Evolutionary conservation across 2,888 invertebrate genomes (phyloP).

Genomic region (Clitarchus hookeri): DNA sequence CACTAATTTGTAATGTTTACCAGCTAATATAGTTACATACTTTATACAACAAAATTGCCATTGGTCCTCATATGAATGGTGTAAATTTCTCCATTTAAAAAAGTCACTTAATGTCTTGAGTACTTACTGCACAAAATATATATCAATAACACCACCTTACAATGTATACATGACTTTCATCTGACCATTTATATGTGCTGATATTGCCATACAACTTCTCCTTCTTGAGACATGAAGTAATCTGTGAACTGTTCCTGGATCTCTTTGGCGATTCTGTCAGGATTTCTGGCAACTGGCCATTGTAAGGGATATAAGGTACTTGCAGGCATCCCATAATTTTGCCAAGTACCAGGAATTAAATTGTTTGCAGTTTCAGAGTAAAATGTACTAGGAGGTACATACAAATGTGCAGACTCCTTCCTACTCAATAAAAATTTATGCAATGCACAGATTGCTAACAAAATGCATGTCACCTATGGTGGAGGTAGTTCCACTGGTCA

Average conservation of each 20-base stretch:
- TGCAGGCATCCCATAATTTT: neutral
- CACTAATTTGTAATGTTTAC: too few relatives aligned
- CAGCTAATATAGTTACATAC: neutral
- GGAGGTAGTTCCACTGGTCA: neutral
- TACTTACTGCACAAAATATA: neutral
- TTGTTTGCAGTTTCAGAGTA: neutral
- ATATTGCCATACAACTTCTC: conserved; percentile 11
- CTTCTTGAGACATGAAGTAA: neutral
- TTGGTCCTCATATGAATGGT: too few relatives aligned
- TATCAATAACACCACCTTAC: neutral
- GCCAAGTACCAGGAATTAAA: neutral
- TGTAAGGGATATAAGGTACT: neutral
- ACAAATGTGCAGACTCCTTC: neutral
- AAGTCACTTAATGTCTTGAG: neutral
- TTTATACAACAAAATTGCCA: too few relatives aligned
- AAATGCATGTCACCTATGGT: neutral
- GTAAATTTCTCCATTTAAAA: too few relatives aligned
- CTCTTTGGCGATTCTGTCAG: neutral
- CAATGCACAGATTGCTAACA: neutral
- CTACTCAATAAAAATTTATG: neutral
- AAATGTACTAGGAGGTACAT: neutral
- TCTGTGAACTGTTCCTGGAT: conserved; percentile 17
- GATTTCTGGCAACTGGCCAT: neutral
- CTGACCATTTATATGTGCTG: neutral
- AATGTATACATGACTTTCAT: neutral